Evolutionary conservation across 2,113 vertebrate genomes (phyloP).

Genomic region (Myxocyprinus asiaticus): DNA sequence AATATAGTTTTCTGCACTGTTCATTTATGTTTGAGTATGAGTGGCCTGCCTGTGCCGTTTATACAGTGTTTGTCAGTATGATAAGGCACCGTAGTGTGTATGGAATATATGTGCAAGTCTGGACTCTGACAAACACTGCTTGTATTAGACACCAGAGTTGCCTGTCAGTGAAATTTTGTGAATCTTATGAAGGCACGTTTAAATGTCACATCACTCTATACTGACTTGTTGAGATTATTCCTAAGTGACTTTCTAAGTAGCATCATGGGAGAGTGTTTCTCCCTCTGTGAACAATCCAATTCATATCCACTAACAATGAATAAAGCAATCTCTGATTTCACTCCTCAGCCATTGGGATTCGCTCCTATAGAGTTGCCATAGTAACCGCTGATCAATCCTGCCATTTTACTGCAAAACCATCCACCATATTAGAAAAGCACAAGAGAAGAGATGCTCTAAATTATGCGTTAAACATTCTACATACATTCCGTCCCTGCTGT

Average conservation of each 20-base stretch:
- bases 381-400: conserved; percentile 38
- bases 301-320: no score
- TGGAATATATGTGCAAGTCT: conserved; percentile 15
- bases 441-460: background rate
- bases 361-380: conserved; percentile 53
- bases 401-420: conserved; percentile 32
- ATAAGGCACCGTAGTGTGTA: conserved; percentile 4
- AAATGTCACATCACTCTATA: background rate
- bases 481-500: no score
- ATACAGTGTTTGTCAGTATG: conserved; percentile 35
- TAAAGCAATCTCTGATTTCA: background rate
- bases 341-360: conserved; percentile 12
- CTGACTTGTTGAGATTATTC: background rate
- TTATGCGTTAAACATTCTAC: background rate
- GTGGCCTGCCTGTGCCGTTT: conserved; percentile 22
- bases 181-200: background rate
- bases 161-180: conserved; percentile 28
- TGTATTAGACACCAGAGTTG: conserved; percentile 34
- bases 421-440: conserved; percentile 35
- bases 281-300: background rate
- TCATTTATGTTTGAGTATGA: conserved; percentile 4
- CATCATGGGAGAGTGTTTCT: background rate
- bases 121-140: conserved; percentile 14
- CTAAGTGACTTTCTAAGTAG: background rate
- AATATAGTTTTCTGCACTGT: conserved; percentile 11